phyloP scores from a whole-genome alignment of 2,113 vertebrate genomes.

The Bucco capensis region DNA sequence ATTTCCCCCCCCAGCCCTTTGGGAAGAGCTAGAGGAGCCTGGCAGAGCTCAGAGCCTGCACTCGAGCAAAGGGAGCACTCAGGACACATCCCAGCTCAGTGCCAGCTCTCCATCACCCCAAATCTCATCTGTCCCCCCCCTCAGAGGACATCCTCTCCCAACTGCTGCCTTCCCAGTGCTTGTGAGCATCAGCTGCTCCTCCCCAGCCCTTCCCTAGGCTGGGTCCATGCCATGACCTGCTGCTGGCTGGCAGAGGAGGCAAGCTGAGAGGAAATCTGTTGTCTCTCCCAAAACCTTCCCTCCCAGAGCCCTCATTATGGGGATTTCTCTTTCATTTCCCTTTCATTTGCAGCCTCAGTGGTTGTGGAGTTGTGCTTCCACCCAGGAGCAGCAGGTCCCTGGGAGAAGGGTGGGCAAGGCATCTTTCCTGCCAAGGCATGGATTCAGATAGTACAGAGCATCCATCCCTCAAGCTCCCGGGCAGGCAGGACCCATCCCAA shows the following conservation, averaged over 20 bases:
- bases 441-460: fast-evolving
- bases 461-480: not conserved
- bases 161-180: not conserved
- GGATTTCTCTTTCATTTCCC: not conserved
- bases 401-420: not conserved
- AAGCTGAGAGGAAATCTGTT: not conserved
- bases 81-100: fast-evolving
- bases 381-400: not conserved
- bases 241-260: not conserved
- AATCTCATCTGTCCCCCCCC: not conserved
- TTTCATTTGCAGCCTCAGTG: not conserved
- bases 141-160: not conserved
- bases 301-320: not conserved
- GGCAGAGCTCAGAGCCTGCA: not conserved
- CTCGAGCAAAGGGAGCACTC: not conserved
- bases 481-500: not conserved
- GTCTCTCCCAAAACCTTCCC: not conserved
- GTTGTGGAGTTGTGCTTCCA: not conserved
- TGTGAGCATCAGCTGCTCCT: fast-evolving
- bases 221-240: not conserved
- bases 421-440: not conserved
- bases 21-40: not conserved
- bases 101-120: not conserved
- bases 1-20: not conserved
- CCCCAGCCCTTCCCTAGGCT: not conserved